Conservation (phyloP, 92 coral and sea anemone genomes). For the Desmophyllum pertusum region DNA sequence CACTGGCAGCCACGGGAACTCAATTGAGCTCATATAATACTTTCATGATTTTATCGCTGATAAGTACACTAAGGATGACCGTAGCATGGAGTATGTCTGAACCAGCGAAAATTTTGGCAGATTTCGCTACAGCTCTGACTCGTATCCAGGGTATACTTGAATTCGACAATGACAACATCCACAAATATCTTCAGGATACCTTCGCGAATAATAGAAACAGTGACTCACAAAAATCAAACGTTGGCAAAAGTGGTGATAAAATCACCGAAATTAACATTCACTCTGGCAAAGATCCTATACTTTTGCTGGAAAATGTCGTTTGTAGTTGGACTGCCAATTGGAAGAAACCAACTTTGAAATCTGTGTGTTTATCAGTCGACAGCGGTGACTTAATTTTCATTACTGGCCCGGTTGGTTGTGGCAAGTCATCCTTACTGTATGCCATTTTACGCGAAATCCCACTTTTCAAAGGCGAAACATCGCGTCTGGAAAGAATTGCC, state of each 20-base stretch:
- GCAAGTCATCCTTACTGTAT: slow-evolving; percentile 54
- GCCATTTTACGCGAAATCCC: slow-evolving; percentile 58
- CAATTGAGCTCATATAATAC: too few species aligned
- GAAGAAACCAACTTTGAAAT: slow-evolving; percentile 8
- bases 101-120: too few species aligned
- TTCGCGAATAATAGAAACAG: too few species aligned
- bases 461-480: slow-evolving; percentile 12
- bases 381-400: slow-evolving; percentile 38
- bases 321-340: slow-evolving; percentile 32
- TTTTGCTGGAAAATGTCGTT: neutral
- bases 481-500: slow-evolving; percentile 36
- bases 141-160: slow-evolving; percentile 56
- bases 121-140: too few species aligned
- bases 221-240: too few species aligned
- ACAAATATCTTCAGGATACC: slow-evolving; percentile 1
- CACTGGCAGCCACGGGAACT: too few species aligned
- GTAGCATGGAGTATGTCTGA: too few species aligned
- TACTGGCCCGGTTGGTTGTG: slow-evolving; percentile 57
- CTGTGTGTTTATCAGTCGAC: neutral
- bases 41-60: too few species aligned
- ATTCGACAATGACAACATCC: neutral
- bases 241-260: too few species aligned
- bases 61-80: too few species aligned
- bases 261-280: neutral
- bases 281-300: neutral